Evolutionary conservation across 2,797 vertebrate genomes (phyloP).

Genomic region (Geotrypetes seraphini): DNA sequence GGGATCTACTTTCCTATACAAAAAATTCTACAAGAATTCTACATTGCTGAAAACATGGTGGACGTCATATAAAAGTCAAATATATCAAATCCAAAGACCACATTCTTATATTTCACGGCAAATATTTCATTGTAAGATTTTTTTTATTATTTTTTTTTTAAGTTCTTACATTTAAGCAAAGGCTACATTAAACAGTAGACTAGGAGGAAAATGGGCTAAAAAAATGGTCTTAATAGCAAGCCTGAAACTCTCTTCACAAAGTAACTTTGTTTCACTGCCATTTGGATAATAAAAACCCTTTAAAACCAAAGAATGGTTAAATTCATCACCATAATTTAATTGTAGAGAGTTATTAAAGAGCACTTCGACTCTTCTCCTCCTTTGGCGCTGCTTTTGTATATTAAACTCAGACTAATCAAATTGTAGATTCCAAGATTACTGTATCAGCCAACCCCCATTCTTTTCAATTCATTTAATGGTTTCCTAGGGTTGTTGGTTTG

Average conservation of each 20-base stretch:
- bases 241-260: conserved; percentile 40
- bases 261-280: conserved; percentile 46
- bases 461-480: conserved; percentile 75
- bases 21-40: too few relatives aligned
- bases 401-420: conserved; percentile 71
- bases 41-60: too few relatives aligned
- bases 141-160: too few relatives aligned
- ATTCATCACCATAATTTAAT: conserved; percentile 69
- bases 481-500: too few relatives aligned
- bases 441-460: conserved; percentile 60
- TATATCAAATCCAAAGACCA: too few relatives aligned
- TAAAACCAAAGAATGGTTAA: conserved; percentile 53
- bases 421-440: conserved; percentile 66
- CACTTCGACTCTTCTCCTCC: conserved; percentile 52
- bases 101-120: too few relatives aligned
- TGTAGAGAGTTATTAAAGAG: conserved; percentile 64
- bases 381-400: conserved; percentile 57
- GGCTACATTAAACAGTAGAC: too few relatives aligned
- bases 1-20: too few relatives aligned
- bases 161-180: too few relatives aligned
- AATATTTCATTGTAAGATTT: too few relatives aligned
- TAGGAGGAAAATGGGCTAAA: too few relatives aligned
- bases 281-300: conserved; percentile 54
- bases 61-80: too few relatives aligned
- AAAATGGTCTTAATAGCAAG: conserved; percentile 30